Evolutionary conservation across 1,140 invertebrate species (phyloP).

Genomic region (Campoletis sonorensis): DNA sequence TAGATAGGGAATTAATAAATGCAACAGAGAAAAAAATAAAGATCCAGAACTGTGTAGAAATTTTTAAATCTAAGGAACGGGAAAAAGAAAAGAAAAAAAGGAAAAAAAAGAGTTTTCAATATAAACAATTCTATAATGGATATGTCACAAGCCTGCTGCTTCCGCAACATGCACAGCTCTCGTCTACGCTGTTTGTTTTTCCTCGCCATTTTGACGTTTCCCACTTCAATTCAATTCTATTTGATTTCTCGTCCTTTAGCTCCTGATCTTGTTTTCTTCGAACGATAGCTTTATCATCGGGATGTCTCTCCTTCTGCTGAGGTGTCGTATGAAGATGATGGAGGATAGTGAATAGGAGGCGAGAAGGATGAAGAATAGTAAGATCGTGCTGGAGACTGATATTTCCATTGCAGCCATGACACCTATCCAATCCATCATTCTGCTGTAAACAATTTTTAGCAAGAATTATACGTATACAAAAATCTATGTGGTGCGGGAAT

Average conservation of each 20-base stretch:
- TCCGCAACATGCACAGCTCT: slow-evolving; percentile 56
- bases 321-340: neutral
- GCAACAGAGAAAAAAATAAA: too few relatives aligned
- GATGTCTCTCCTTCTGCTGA: neutral
- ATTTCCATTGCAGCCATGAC: neutral
- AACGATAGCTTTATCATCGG: neutral
- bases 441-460: neutral
- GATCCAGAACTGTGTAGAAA: too few relatives aligned
- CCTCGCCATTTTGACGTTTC: slow-evolving; percentile 47
- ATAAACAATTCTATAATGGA: slow-evolving; percentile 65
- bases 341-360: neutral
- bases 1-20: too few relatives aligned
- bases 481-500: neutral
- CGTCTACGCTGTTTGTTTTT: slow-evolving; percentile 40
- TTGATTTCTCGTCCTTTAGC: neutral
- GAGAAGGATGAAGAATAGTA: neutral
- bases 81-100: slow-evolving; percentile 28
- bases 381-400: neutral
- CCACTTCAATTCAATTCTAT: slow-evolving; percentile 20
- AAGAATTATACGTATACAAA: neutral
- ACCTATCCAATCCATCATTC: neutral
- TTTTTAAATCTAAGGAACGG: neutral
- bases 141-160: slow-evolving; percentile 68
- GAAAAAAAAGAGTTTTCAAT: slow-evolving; percentile 20
- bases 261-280: neutral